Evolutionary conservation across 2,888 invertebrate genomes (phyloP), one percentile per base, ranked within the genome.

Genomic region (Mellilla xanthometata): DNA sequence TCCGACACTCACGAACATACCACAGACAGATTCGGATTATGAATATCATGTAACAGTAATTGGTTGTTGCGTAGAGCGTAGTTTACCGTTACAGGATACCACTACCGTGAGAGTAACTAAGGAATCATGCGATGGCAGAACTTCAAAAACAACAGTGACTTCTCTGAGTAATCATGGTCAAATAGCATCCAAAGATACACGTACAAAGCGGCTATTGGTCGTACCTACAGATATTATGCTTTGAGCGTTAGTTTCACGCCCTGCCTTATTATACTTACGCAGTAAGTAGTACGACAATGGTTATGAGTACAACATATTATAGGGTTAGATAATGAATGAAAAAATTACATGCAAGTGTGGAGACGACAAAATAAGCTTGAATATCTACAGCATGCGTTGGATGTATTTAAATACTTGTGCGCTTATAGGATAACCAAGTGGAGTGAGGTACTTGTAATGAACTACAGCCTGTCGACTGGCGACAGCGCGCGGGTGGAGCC

Each of bases 401-500:
- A 49, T 45, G 36, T 30, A 27, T 12, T 48, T 40, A 19, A 40
- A 38, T 51, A 52, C 31, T 36, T 41, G 56, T 58, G 56, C 56
- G 33, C 30, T 49, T 45, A 48, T 31, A 46, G 44, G 51, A 41
- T 47, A 29, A 50, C 34, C 38, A 39, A 38, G 38, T 54, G 39
- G 38, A 35, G 34, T 51, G 45, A 45, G 47, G 42, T 47, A 45
- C 47, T 51, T 29, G 56, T 69, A 67, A 68, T 68, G 66, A 67
- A 61, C 81, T 81, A 83, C 71, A 56, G 63, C 49, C 72, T 76
- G 81, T 79, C 72, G 19, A 19, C 3, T 76, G 81, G 79, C 72
- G 78, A 77, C 62, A 79, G 80, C 77, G 80, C 76, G 80, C 82
- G 87, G 86, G 83, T 56, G 70, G 79, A 77, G 77, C 84, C 87